Evolutionary conservation across 2,888 invertebrate genomes (phyloP).

Genomic region (Xanthorhoe designata): DNA sequence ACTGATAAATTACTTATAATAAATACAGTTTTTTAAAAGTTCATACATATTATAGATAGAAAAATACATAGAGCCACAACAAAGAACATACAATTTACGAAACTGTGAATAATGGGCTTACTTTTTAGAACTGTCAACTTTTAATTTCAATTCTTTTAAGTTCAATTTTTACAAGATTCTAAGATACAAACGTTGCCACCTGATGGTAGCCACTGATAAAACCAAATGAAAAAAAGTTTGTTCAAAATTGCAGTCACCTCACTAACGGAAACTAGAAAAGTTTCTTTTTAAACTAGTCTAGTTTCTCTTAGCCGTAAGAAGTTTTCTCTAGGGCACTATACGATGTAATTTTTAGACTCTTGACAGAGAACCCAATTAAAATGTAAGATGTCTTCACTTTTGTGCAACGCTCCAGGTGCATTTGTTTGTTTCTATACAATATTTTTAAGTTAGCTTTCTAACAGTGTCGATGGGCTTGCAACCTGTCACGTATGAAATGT

Average conservation of each 20-base stretch:
- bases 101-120: no score
- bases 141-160: no score
- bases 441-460: not conserved
- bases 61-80: no score
- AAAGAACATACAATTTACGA: no score
- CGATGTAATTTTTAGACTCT: conserved; percentile 30
- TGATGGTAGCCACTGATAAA: not conserved
- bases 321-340: conserved; percentile 23
- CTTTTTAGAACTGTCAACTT: no score
- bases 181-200: no score
- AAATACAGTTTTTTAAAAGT: no score
- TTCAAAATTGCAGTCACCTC: conserved; percentile 3
- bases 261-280: conserved; percentile 12
- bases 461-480: no score
- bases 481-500: no score
- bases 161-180: no score
- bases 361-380: conserved; percentile 29
- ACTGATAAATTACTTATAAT: no score
- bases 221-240: conserved; percentile 1
- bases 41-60: no score
- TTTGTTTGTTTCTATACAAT: not conserved
- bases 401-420: conserved; percentile 1
- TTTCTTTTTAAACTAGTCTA: conserved; percentile 25
- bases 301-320: conserved; percentile 29
- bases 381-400: conserved; percentile 17